Evolutionary conservation across 2,888 invertebrate species (phyloP), one percentile per base, ranked within the genome.

Genomic region (Chrysolina haemoptera): DNA sequence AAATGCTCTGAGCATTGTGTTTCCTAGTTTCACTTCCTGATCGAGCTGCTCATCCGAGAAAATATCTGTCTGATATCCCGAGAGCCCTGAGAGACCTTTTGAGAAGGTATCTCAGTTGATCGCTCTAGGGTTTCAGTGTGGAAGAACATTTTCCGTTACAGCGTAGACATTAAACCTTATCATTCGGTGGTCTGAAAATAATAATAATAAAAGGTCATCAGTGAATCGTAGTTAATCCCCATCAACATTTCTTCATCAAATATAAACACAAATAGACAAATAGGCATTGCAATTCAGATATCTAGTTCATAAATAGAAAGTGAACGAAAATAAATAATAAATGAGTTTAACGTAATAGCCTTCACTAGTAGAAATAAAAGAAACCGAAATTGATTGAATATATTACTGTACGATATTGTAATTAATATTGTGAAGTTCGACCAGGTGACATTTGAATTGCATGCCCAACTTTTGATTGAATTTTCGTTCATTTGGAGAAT

Each of bases 271-370:
- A 59, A 59, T 35, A 27, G 22, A 27, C 22, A n/a, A n/a, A n/a
- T 27, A 59, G 18, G 59, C 35, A 35, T 22, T 59, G 59, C 59
- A 59, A 59, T 27, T 59, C 35, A 6, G n/a, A 59, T 59, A 59
- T 59, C 59, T 59, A 59, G 59, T 59, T 59, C 59, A 59, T 59
- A 35, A 35, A 59, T 59, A 59, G 59, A 59, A 59, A 59, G 59
- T 59, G n/a, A 59, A 59, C 12, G 35, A 59, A 59, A 59, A 59
- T 35, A 59, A 59, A 59, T 59, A n/a, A 59, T 27, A 35, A n/a
- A 59, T 59, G 14, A 22, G 35, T 59, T 35, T n/a, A 59, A 59
- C 59, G 59, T 59, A 59, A 59, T 59, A 59, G 59, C 59, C 59
- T 59, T 59, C 35, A 59, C 59, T 59, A 59, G 59, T 59, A 35